Evolutionary conservation across 2,888 invertebrate species (phyloP).

Genomic region (Didymodactylos carnosus): DNA sequence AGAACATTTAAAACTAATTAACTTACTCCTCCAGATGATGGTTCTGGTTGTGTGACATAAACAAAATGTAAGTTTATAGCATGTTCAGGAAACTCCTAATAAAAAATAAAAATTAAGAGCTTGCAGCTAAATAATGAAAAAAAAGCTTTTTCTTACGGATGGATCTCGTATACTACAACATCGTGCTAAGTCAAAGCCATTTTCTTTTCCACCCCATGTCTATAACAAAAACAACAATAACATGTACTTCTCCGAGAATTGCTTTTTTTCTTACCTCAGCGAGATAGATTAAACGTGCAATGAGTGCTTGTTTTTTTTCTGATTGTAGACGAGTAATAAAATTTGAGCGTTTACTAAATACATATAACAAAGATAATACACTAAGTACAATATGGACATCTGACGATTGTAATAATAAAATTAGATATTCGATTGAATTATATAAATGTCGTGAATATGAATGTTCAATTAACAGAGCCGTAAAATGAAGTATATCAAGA

Average conservation of each 20-base stretch:
- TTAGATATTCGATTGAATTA: slow-evolving; percentile 65
- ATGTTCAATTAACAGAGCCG: slow-evolving; percentile 61
- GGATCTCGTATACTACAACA: slow-evolving; percentile 41
- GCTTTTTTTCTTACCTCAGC: slow-evolving; percentile 46
- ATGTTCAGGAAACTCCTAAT: slow-evolving; percentile 38
- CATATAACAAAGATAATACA: slow-evolving; percentile 60
- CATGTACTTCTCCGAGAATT: neutral
- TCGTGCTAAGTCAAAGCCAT: slow-evolving; percentile 61
- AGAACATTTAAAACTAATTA: no score
- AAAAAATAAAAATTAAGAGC: no score
- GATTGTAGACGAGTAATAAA: slow-evolving; percentile 56
- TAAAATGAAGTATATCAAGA: slow-evolving; percentile 59
- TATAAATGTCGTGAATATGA: slow-evolving; percentile 54
- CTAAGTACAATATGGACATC: slow-evolving; percentile 61
- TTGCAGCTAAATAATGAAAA: neutral
- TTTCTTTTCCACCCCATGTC: slow-evolving; percentile 68
- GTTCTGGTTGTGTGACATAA: slow-evolving; percentile 24
- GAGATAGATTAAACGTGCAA: slow-evolving; percentile 52
- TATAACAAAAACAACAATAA: slow-evolving; percentile 27
- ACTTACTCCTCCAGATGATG: no score
- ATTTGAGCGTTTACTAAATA: slow-evolving; percentile 68
- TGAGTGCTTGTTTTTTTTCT: slow-evolving; percentile 48
- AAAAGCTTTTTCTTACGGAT: neutral
- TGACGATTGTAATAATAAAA: slow-evolving; percentile 45
- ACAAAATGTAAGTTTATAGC: slow-evolving; percentile 61